phyloP scores from a whole-genome alignment of 1,140 invertebrate species.

The Drosophila biarmipes region DNA sequence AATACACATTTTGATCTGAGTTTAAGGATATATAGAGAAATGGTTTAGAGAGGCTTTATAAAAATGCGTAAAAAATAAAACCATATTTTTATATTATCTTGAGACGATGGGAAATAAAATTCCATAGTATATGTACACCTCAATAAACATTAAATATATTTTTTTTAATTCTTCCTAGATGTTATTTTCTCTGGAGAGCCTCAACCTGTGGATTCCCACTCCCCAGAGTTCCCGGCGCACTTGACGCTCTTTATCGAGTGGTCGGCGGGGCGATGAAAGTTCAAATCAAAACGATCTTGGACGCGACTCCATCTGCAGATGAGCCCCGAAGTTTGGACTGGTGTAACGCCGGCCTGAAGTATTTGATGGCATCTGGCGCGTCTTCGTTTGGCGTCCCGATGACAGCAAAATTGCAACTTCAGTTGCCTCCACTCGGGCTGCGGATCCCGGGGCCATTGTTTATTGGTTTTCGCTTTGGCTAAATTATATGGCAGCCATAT shows the following conservation, averaged over 20 bases:
- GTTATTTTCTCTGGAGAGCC: slow-evolving; percentile 5
- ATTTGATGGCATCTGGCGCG: slow-evolving; percentile 74
- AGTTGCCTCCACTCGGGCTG: slow-evolving; percentile 49
- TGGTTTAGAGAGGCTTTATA: too few species aligned
- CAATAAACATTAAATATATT: background rate
- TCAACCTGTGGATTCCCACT: slow-evolving; percentile 11
- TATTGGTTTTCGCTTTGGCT: slow-evolving; percentile 72
- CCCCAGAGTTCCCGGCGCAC: slow-evolving; percentile 14
- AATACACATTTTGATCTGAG: too few species aligned
- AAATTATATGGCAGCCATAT: slow-evolving; percentile 69
- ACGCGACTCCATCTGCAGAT: slow-evolving; percentile 20
- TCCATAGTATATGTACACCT: background rate
- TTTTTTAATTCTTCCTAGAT: background rate
- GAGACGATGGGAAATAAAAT: too few species aligned
- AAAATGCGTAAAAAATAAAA: too few species aligned
- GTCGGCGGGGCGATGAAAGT: slow-evolving; percentile 51
- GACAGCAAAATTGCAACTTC: slow-evolving; percentile 82
- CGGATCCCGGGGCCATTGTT: slow-evolving; percentile 62
- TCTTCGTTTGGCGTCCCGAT: slow-evolving; percentile 56
- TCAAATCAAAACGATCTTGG: slow-evolving; percentile 46
- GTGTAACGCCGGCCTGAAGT: slow-evolving; percentile 57
- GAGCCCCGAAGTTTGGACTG: slow-evolving; percentile 15
- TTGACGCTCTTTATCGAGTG: slow-evolving; percentile 45
- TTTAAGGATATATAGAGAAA: too few species aligned
- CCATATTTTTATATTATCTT: too few species aligned